phyloP scores from a whole-genome alignment of 2,888 invertebrate genomes.

The Drosophila peninsularis region DNA sequence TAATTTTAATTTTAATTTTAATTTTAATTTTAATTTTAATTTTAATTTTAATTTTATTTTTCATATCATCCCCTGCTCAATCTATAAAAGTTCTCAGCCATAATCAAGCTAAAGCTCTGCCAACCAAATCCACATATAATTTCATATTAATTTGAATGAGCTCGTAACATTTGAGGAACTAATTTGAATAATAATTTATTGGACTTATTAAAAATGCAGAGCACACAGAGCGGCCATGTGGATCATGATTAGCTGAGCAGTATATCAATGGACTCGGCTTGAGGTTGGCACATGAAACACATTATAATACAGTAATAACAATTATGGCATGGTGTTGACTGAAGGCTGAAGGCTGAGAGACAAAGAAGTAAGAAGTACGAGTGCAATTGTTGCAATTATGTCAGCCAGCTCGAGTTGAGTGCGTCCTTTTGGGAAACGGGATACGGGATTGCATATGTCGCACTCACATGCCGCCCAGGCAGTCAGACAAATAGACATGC shows the following conservation, averaged over 20 bases:
- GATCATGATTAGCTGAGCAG: not conserved
- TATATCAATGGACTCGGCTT: slow-evolving; percentile 16
- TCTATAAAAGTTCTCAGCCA: too few relatives aligned
- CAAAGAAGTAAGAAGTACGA: slow-evolving; percentile 31
- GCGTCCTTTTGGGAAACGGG: slow-evolving; percentile 16
- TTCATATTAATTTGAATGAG: not conserved
- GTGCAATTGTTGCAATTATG: slow-evolving; percentile 75
- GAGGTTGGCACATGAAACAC: slow-evolving; percentile 12
- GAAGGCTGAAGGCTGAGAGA: slow-evolving; percentile 36
- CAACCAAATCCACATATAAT: not conserved
- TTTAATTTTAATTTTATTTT: too few relatives aligned
- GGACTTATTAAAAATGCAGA: slow-evolving; percentile 2
- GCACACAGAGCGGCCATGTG: not conserved
- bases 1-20: too few relatives aligned
- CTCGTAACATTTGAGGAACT: not conserved
- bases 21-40: too few relatives aligned
- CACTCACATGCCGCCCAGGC: slow-evolving; percentile 14
- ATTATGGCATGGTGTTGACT: slow-evolving; percentile 42
- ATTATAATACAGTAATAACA: slow-evolving; percentile 43
- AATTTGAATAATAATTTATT: not conserved
- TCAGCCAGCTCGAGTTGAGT: slow-evolving; percentile 50
- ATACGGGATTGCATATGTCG: slow-evolving; percentile 35
- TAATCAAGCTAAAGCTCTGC: not conserved
- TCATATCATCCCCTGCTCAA: too few relatives aligned
- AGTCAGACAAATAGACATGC: slow-evolving; percentile 38